Conservation (phyloP, 1,140 invertebrate species). For the Drosophila melanica region DNA sequence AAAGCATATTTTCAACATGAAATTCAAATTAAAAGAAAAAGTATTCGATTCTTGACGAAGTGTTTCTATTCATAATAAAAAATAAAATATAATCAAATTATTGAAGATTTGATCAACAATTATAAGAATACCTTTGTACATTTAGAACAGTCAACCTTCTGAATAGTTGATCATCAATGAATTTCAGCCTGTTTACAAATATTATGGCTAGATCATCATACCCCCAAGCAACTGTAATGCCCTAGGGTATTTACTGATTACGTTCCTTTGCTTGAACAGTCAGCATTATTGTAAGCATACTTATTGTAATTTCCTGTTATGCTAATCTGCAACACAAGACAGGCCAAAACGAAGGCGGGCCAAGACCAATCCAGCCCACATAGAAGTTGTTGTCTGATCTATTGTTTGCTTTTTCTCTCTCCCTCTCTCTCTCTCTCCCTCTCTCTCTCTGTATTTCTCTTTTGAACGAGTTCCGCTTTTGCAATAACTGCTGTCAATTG, state of each 20-base stretch:
- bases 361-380: conserved; percentile 35
- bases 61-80: too few species aligned
- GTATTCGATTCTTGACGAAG: too few species aligned
- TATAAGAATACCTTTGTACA: neutral
- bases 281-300: neutral
- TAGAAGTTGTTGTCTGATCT: conserved; percentile 22
- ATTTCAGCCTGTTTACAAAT: too few species aligned
- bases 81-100: too few species aligned
- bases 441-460: neutral
- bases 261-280: conserved; percentile 6
- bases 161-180: too few species aligned
- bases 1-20: too few species aligned
- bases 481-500: conserved; percentile 52
- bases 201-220: neutral
- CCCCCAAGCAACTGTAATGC: neutral
- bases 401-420: neutral
- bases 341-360: neutral
- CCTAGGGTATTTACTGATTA: conserved; percentile 7
- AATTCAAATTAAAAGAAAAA: too few species aligned
- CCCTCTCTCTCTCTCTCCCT: conserved; percentile 7
- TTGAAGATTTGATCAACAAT: too few species aligned
- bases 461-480: conserved; percentile 68
- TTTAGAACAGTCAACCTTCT: neutral
- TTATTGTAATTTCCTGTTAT: conserved; percentile 51
- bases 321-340: conserved; percentile 24